Base-by-base conservation (phyloP, 2,797 vertebrate genomes). In the Alauda arvensis region DNA sequence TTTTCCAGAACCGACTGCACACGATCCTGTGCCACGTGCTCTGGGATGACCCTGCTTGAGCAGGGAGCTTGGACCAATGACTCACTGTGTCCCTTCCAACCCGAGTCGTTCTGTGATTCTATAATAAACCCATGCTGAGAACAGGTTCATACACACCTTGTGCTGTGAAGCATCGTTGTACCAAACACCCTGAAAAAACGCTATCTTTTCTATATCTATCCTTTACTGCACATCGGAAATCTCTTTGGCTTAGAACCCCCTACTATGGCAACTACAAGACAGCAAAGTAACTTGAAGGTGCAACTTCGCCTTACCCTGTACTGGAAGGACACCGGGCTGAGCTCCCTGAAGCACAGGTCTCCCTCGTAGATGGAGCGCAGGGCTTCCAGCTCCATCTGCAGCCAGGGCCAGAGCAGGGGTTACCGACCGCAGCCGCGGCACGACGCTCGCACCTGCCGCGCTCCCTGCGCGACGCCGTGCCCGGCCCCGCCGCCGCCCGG, bases 331-430 rank as follows among this genome's bases (percentile, higher is more conserved):
- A 98, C 96, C 1, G 98, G 97, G 91, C 98, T 98, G 48, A 99
- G 95, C 89, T 99, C 99, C 91, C 98, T 99, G 95, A 99, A 99
- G 93, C 98, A 98, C 8, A 98, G 96, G 19, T 99, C 99, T 42
- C 99, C 99, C 95, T 99, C 99, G 69, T 99, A 99, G 94, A 99
- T 99, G 21, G 99, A 99, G 55, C 98, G 98, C 67, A 99, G 97
- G 77, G 98, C 99, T 91, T 99, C 99, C 94, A 99, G 93, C 95
- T 99, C 99, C 99, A 99, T 99, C 99, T 99, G 90, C 96, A 91
- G 45, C 65, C 68, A 55, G 25, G 34, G 53, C 75, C 79, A 52
- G 31, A 80, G n/a, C 63, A 56, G 10, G 5, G 37, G n/a, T 78
- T 63, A 87, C 34, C 6, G 34, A 23, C 11, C n/a, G 14, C 66